A percentile compares a stretch with the other conserved stretches of the same genome.
Evolutionary conservation across 2,888 invertebrate genomes (phyloP).

Genomic region (Ormyrus thymus): DNA sequence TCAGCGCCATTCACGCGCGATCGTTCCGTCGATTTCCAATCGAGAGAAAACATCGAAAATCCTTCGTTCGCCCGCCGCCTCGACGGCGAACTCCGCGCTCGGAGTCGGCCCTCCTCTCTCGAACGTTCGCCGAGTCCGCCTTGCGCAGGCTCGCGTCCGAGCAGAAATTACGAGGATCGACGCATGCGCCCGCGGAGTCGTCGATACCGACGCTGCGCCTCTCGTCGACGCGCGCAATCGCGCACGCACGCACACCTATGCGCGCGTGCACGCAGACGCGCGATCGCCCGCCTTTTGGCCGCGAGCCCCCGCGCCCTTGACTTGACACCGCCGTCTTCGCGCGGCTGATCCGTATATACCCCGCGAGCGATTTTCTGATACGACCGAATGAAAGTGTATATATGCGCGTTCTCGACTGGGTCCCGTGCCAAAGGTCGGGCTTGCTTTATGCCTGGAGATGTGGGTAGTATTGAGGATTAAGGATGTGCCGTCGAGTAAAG

Average conservation of each 20-base stretch:
- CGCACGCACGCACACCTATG: too few relatives aligned
- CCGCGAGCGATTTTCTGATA: slow-evolving; percentile 33
- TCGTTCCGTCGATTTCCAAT: too few relatives aligned
- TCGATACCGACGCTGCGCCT: slow-evolving; percentile 64
- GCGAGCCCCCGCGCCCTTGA: not conserved
- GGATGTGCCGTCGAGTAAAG: too few relatives aligned
- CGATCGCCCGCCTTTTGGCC: slow-evolving; percentile 28
- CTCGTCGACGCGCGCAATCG: too few relatives aligned
- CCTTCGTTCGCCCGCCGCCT: too few relatives aligned
- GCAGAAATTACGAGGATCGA: slow-evolving; percentile 31
- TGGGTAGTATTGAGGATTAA: too few relatives aligned
- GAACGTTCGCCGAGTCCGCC: not conserved
- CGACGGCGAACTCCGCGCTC: too few relatives aligned
- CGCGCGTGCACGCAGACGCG: slow-evolving; percentile 41
- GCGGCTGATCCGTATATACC: too few relatives aligned
- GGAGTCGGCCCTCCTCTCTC: not conserved
- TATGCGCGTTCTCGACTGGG: not conserved
- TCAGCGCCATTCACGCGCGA: too few relatives aligned
- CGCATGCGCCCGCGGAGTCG: slow-evolving; percentile 61
- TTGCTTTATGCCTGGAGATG: not conserved
- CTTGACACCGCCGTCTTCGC: slow-evolving; percentile 18
- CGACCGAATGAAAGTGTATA: slow-evolving; percentile 39
- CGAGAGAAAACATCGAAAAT: too few relatives aligned
- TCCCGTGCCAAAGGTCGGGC: not conserved
- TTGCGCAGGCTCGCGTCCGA: slow-evolving; percentile 55